phyloP scores from a whole-genome alignment of 2,797 vertebrate species.

The Meriones psammophilus region DNA sequence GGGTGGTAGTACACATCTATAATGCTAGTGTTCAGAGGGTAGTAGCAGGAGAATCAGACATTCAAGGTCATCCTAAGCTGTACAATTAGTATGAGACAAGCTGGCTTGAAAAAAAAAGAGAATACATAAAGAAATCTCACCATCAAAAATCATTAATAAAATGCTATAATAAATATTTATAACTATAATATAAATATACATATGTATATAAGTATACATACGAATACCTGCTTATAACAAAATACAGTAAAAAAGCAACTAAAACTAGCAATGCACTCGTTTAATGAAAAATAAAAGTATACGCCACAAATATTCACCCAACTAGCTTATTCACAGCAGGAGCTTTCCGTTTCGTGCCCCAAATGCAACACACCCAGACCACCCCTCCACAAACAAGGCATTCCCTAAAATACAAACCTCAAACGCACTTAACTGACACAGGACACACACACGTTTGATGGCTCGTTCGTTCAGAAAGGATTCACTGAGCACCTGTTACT shows the following conservation, averaged over 20 bases:
- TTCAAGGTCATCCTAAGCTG: neutral
- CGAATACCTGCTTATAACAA: neutral
- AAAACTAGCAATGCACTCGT: neutral
- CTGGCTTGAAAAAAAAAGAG: neutral
- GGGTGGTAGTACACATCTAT: neutral
- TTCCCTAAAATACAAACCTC: neutral
- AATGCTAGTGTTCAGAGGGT: neutral
- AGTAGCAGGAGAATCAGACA: neutral
- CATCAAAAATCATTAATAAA: neutral
- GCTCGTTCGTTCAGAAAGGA: neutral
- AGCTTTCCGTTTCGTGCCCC: neutral
- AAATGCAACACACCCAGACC: neutral
- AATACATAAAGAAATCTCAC: neutral
- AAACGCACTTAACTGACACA: neutral
- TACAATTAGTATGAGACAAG: neutral
- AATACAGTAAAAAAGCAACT: slow-evolving; percentile 2
- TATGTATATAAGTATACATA: neutral
- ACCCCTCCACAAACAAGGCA: neutral
- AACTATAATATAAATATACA: too few relatives aligned
- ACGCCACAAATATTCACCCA: neutral
- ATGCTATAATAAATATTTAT: too few relatives aligned
- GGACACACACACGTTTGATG: neutral
- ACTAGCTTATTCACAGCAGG: neutral
- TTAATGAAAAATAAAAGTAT: neutral
- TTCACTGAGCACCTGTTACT: neutral